Base-by-base conservation (phyloP, 2,797 vertebrate genomes). In the Acipenser ruthenus region DNA sequence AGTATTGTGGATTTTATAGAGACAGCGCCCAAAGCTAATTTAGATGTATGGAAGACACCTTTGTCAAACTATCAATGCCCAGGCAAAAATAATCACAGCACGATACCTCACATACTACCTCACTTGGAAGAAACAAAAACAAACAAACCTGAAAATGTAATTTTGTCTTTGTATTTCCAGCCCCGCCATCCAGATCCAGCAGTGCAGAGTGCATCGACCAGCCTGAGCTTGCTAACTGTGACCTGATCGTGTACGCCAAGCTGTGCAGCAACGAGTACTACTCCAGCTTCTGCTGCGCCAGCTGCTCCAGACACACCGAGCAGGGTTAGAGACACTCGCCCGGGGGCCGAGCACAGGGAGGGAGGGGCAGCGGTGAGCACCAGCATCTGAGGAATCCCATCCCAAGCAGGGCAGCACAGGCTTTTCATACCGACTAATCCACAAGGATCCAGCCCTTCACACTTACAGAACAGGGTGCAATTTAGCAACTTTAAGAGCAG, bases 201-300 rank as follows among this genome's bases (percentile, higher is more conserved):
- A 48, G 18, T 0, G 66, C 79, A 0, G 89, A 88, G 8, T 99
- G 97, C 0, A 78, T 87, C 70, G 97, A 99, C 82, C 94, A 93
- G 75, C 91, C 94, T 0, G 93, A 98, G 49, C 86, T 97, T 0
- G 96, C 97, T 74, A 99, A 99, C 83, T 99, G 97, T 51, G 85
- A 88, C 15, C 83, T 99, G 77, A 94, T 99, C 9, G 83, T 99
- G 65, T 91, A 92, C 73, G 94, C 96, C 64, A 92, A 91, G 13
- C 92, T 99, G 59, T 99, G 97, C 75, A 70, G 80, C 64, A 95
- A 94, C 4, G 83, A 86, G 0, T 99, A 99, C 74, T 97, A 93
- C 70, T 91, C 91, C 77, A 92, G 92, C 69, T 99, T 99, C 88
- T 99, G 96, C 87, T 99, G 97, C 0, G 91, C 94, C 73, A 99